Base-by-base conservation (phyloP, 2,888 invertebrate species). In the Eupithecia tripunctaria region DNA sequence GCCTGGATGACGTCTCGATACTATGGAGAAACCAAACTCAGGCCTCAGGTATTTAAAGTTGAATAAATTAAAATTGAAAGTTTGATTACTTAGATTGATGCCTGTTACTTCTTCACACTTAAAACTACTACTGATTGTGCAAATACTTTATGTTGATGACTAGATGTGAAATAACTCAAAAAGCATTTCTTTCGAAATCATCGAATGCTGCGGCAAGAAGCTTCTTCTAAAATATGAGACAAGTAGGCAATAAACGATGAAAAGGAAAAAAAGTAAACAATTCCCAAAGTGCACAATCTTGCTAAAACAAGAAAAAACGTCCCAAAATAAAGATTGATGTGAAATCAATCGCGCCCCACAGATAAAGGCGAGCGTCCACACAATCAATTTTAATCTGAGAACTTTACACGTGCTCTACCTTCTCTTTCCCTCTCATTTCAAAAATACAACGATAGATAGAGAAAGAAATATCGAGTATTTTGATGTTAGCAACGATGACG, bases 331-430 rank as follows among this genome's bases (percentile, higher is more conserved):
- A 93, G 94, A 94, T 94, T 93, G 92, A 94, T 92, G 93, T 88
- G 88, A 90, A 93, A 94, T 94, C 94, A 94, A 94, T 94, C 93
- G 91, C 82, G 90, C 89, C 89, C 88, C 89, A 80, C 86, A 89
- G 90, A 91, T 90, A 93, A 90, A 90, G 86, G 87, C 84, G 86
- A 88, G 18, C 88, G 91, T 89, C 91, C 89, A 84, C 82, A 87
- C 93, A 91, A 94, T 94, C 94, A 94, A 94, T 94, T 93, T 93
- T 93, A 94, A 94, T 94, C 93, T 93, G 89, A 84, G 86, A 89
- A 86, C 86, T 80, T 82, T 80, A 84, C 89, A 89, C 89, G 90
- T 89, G 88, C 76, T 64, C 72, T 18, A 21, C 70, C 77, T 25
- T 90, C 89, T 76, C 82, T 76, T 76, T 88, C 80, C n/a, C 69